Conservation (phyloP, 1,140 invertebrate species). For the Octopus sinensis region DNA sequence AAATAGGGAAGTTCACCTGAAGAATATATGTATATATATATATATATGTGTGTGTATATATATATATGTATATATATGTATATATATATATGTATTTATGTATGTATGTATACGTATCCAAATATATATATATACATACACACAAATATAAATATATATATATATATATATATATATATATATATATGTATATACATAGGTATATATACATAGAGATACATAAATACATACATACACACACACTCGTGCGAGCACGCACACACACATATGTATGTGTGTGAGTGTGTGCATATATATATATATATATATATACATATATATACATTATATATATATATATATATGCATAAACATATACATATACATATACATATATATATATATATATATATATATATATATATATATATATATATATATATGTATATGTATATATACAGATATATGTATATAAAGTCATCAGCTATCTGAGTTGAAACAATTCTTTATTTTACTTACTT, state of each 20-base stretch:
- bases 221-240: neutral
- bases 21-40: neutral
- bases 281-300: neutral
- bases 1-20: no score
- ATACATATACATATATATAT: no score
- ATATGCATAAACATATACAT: neutral
- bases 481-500: neutral
- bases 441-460: neutral
- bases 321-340: neutral
- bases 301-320: neutral
- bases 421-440: neutral
- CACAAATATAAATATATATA: neutral
- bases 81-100: neutral
- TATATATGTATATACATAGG: neutral
- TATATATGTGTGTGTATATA: neutral
- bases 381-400: neutral
- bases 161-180: neutral
- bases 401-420: neutral
- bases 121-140: neutral
- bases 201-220: neutral
- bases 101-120: neutral
- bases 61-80: neutral
- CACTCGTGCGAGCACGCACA: neutral
- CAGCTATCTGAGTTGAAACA: neutral
- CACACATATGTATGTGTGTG: neutral